A percentile compares a stretch with the other conserved stretches of the same genome.
These are phyloP conservation scores for Aurelia sp. DNA, from an alignment of 30 jellyfish, hydroid and myxozoan genomes.

Conservation along the genomic window DNA sequence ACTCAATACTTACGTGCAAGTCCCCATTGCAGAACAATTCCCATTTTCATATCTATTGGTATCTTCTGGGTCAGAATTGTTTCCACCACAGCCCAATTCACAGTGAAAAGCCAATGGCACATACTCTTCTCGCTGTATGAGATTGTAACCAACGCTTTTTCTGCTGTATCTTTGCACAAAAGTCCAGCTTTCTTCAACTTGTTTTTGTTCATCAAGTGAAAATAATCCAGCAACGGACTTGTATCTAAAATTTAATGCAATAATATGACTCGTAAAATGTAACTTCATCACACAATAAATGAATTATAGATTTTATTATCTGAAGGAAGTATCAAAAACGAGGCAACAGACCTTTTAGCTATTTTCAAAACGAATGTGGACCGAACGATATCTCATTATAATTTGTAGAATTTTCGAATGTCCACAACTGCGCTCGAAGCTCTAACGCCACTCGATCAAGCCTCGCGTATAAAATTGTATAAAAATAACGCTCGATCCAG, in stretches of 20 bases:
- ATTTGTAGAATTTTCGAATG: no score
- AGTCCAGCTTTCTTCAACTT: constrained; percentile 52
- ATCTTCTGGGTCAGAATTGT: constrained; percentile 59
- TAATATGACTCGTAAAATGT: no score
- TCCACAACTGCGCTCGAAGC: no score
- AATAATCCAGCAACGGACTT: constrained; percentile 75
- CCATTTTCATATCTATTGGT: constrained; percentile 71
- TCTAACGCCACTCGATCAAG: no score
- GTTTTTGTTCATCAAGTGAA: constrained; percentile 66
- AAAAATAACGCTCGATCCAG: no score
- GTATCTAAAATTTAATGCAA: constrained; percentile 43
- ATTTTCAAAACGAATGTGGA: no score
- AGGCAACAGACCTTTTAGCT: no score
- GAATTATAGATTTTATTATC: no score
- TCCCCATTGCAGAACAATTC: constrained; percentile 49
- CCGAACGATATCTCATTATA: no score
- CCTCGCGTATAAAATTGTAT: no score
- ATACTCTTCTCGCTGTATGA: constrained; percentile 61
- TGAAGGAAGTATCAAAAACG: no score
- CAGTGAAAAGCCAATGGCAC: constrained; percentile 90
- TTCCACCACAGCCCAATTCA: constrained; percentile 89
- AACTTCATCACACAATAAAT: no score
- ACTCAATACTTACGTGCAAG: constrained; percentile 74
- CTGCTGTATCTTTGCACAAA: constrained; percentile 13
- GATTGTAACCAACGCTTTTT: constrained; percentile 16